Base-by-base conservation (phyloP, 2,797 vertebrate species). In the Gymnopithys bicolor region DNA sequence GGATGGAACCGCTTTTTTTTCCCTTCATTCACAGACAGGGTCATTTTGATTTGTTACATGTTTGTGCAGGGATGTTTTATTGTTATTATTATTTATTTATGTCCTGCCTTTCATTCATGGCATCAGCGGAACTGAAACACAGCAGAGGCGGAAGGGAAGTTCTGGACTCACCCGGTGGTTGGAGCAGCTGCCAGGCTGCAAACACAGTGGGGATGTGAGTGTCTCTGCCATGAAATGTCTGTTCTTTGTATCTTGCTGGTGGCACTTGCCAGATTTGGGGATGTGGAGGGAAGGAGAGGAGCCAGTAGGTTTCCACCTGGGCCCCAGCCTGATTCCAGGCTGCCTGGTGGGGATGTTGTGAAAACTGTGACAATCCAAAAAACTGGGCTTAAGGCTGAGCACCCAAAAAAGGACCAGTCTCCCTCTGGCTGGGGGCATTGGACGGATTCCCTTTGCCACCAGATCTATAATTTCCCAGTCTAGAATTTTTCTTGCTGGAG, bases 21-120 rank as follows among this genome's bases (percentile, higher is more conserved):
- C 10, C 74, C 63, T 91, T 86, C 91, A 91, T 94, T 96, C 95
- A 93, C 87, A 94, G 79, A 84, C 15, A 0, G 45, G 82, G 59
- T 93, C 55, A 53, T 63, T 88, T 81, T 52, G 58, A 95, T 87
- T 91, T 79, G 68, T 87, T 68, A 53, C 0, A 3, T 71, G 79
- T 67, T 83, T 37, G 45, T n/a, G 33, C 0, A 0, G 19, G 60
- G 37, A 11, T 11, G 24, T 55, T 59, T 43, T 60, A 23, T 51
- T 49, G 13, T 33, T 69, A 19, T 25, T 78, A 19, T 62, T 81
- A 53, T 81, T 80, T 84, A 32, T 86, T 85, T 52, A 8, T 41
- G 9, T 69, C 37, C 71, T 81, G 71, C 15, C 51, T 91, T 93
- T 80, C 66, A 83, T 85, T 85, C 56, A 13, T 4, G 35, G 60